A percentile compares a stretch with the other conserved stretches of the same genome.
Evolutionary conservation across 2,113 vertebrate genomes (phyloP).

Genomic region (Vidua macroura): DNA sequence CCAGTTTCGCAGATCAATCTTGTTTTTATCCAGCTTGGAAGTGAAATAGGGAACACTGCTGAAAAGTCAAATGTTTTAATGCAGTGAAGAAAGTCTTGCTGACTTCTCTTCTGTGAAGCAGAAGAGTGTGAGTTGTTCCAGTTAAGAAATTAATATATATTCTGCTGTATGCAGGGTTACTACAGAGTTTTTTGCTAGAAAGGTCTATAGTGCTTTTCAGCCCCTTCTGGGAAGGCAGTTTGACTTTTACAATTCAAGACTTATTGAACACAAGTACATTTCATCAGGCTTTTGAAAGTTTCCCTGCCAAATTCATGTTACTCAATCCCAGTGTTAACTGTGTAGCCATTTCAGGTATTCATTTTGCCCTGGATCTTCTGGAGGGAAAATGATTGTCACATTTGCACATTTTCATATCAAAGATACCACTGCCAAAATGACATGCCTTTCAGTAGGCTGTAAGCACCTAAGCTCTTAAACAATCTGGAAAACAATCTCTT

Average conservation of each 20-base stretch:
- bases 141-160: background rate
- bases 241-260: background rate
- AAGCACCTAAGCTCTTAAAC: background rate
- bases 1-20: background rate
- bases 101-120: background rate
- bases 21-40: background rate
- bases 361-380: background rate
- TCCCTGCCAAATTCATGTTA: background rate
- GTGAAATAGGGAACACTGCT: background rate
- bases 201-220: background rate
- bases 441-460: background rate
- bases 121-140: background rate
- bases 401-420: background rate
- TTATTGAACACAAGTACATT: background rate
- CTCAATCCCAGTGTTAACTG: background rate
- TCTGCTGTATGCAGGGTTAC: background rate
- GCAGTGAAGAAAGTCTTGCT: background rate
- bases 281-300: background rate
- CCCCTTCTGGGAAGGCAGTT: background rate
- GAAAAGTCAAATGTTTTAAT: background rate
- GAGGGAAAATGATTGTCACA: background rate
- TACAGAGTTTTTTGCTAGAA: background rate
- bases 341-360: background rate
- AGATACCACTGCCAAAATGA: background rate
- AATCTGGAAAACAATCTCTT: background rate